These are phyloP conservation scores for Ridgeia piscesae DNA, from an alignment of 1,140 invertebrate species.

Conservation along the genomic window DNA sequence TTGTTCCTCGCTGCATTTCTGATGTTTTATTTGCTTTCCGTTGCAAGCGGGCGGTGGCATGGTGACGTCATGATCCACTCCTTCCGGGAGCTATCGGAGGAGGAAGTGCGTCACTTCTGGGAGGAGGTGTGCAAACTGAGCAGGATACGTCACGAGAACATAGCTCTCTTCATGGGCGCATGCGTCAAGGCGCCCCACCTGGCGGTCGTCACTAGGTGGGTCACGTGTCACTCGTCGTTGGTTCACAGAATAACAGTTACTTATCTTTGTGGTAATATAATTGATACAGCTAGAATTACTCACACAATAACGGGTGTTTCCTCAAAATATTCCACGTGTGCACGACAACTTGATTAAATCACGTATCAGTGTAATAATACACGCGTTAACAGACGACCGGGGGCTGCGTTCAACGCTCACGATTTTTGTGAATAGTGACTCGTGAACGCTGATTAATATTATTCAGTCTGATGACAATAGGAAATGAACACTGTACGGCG, in stretches of 20 bases:
- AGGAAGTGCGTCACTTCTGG: conserved; percentile 50
- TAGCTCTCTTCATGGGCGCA: conserved; percentile 62
- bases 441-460: too few species aligned
- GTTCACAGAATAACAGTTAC: background rate
- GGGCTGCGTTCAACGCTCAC: too few species aligned
- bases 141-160: conserved; percentile 61
- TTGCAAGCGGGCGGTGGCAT: conserved; percentile 59
- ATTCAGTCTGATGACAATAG: background rate
- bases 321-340: too few species aligned
- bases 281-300: too few species aligned
- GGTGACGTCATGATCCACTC: conserved; percentile 59
- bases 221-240: background rate
- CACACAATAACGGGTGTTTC: too few species aligned
- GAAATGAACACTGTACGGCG: background rate
- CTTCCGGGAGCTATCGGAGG: conserved; percentile 31
- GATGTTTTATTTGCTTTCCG: conserved; percentile 6
- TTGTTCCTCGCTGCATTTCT: background rate
- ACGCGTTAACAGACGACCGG: too few species aligned
- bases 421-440: too few species aligned
- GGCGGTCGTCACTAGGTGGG: conserved; percentile 55
- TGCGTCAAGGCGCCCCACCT: conserved; percentile 55
- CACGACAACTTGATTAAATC: too few species aligned
- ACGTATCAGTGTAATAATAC: too few species aligned
- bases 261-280: too few species aligned
- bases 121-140: conserved; percentile 54